These are phyloP conservation scores for Plotosus lineatus DNA, from an alignment of 2,113 vertebrate genomes.

Conservation along the genomic window DNA sequence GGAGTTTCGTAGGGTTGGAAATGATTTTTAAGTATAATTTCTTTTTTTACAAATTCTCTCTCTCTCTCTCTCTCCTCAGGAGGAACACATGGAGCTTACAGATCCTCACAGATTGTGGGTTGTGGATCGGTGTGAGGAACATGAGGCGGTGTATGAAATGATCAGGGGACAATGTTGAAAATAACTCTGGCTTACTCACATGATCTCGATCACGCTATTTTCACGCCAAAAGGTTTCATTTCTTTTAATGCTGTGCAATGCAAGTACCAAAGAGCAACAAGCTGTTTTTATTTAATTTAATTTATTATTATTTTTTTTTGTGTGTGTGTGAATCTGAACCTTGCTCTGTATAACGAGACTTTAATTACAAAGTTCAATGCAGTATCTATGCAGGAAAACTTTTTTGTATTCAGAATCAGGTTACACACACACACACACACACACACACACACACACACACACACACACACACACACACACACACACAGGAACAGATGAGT, in stretches of 20 bases:
- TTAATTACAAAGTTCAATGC: background rate
- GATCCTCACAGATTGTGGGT: conserved; percentile 44
- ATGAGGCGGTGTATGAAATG: conserved; percentile 49
- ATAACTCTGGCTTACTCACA: conserved; percentile 59
- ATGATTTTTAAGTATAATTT: background rate
- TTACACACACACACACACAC: background rate
- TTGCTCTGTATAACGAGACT: background rate
- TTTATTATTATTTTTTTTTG: no score
- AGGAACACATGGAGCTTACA: background rate
- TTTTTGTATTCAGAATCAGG: background rate
- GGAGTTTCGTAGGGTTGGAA: background rate
- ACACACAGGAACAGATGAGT: background rate
- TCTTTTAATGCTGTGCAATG: conserved; percentile 65
- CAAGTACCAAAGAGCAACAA: conserved; percentile 65
- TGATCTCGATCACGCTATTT: conserved; percentile 59
- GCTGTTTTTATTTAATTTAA: no score
- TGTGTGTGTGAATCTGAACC: no score
- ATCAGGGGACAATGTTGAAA: conserved; percentile 52
- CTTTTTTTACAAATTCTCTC: background rate
- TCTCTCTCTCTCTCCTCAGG: background rate
- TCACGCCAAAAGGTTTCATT: conserved; percentile 67
- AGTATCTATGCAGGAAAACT: background rate
- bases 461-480: no score
- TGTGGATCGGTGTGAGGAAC: conserved; percentile 44
- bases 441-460: no score